phyloP scores from a whole-genome alignment of 2,888 invertebrate species.

The Cheilosia pagana region DNA sequence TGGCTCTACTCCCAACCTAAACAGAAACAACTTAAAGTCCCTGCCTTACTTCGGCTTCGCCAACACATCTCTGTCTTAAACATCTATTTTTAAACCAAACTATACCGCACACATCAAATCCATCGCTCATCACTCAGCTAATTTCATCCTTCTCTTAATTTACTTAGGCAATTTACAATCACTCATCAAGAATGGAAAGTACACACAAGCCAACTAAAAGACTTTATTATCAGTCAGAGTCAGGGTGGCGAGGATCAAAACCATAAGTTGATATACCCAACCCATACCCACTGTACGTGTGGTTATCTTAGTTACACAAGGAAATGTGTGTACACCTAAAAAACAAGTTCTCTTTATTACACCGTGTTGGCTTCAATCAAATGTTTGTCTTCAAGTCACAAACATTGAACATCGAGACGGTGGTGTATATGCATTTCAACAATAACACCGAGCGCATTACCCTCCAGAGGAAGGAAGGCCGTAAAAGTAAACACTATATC shows the following conservation, averaged over 20 bases:
- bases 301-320: constrained; percentile 65
- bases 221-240: not conserved
- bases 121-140: constrained; percentile 60
- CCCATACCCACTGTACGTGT: constrained; percentile 19
- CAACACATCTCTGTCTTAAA: no score
- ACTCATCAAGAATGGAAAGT: constrained; percentile 5
- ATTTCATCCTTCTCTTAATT: constrained; percentile 63
- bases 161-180: constrained; percentile 58
- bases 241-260: constrained; percentile 7
- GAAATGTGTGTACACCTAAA: constrained; percentile 21
- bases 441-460: constrained; percentile 40
- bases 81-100: no score
- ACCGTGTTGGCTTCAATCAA: constrained; percentile 53
- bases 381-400: constrained; percentile 66
- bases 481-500: constrained; percentile 54
- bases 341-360: constrained; percentile 44
- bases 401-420: constrained; percentile 32
- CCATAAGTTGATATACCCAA: not conserved
- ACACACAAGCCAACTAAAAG: not conserved
- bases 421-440: constrained; percentile 39
- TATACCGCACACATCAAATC: constrained; percentile 38
- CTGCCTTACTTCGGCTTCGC: no score
- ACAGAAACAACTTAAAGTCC: no score
- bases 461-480: constrained; percentile 6
- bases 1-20: no score